Base-by-base conservation (phyloP, 2,888 invertebrate genomes). In the Cepaea hortensis region DNA sequence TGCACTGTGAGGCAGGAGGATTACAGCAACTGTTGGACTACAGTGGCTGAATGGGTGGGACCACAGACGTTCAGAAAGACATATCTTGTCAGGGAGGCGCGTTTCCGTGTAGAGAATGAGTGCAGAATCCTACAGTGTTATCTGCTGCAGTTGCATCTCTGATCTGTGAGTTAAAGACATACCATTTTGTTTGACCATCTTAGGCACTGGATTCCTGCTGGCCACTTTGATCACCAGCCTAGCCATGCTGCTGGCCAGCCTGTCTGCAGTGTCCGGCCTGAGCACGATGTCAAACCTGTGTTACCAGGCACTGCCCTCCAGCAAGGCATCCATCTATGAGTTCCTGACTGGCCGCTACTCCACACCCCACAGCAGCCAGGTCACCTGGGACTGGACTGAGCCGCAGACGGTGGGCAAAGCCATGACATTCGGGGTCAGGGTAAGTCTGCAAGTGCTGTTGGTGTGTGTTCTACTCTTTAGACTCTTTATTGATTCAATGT, bases 261-360 rank as follows among this genome's bases (percentile, higher is more conserved):
- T 84, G 46, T 77, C 84, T 23, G 77, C 84, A 5, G 76, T 86
- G 73, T 62, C 88, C 13, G 68, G 83, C 9, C 83, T 85, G 77
- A 75, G 73, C 81, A 81, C 65, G 0, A 81, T 82, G 65, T 61
- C 73, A 50, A 82, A 65, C 86, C n/a, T 76, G 70, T 86, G 82
- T 76, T 86, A 86, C 76, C 87, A 80, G 72, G 85, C 85, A 55
- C 81, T 88, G 50, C 86, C 87, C 65, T 84, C 82, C n/a, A 86
- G 88, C 80, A 90, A 90, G 88, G 86, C 89, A 20, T 81, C 89
- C 87, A 89, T 90, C 87, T 88, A 98, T 90, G 98, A 98, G 94
- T 98, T 97, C 95, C 97, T 98, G 88, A 98, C 97, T 80, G 98
- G 98, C 84, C 97, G 98, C 94, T 98, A 98, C 95, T 95, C 98